Base-by-base conservation (phyloP, 2,113 vertebrate genomes). In the Ictidomys tridecemlineatus region DNA sequence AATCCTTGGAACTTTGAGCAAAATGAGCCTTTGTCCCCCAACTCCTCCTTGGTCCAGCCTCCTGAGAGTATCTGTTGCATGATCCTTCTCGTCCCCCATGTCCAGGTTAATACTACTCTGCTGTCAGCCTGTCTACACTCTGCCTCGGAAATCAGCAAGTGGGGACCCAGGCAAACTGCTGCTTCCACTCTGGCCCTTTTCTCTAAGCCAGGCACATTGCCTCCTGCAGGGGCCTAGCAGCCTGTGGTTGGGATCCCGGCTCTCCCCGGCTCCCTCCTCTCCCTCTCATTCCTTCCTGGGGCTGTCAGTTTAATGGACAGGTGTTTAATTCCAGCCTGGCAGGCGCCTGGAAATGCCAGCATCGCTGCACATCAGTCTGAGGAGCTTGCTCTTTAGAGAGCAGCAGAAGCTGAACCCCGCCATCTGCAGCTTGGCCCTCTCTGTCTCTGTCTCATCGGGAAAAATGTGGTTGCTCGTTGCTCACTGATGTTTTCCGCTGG, bases 301-400 rank as follows among this genome's bases (percentile, higher is more conserved):
- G 20, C 87, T 83, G 92, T 61, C 97, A 79, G 1, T 95, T 91
- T 61, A 96, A 97, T 73, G 90, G 83, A 74, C 51, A 79, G 96
- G 58, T 94, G 37, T 96, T 97, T 92, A 89, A 96, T 78, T 94
- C 93, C 94, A 83, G 97, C 32, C 74, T 84, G 4, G 0, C 58
- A 88, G 98, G 97, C 0, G 30, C 80, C 91, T 96, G 58, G 89
- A 96, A 96, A 77, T 95, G 94, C 97, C 98, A 95, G 95, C 92
- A 72, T 73, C 87, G 0, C 78, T 85, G 93, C 67, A 92, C 95
- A 91, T 90, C 97, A 85, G 94, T 65, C 94, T 76, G 67, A 30
- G 88, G 89, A 97, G 42, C 80, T 56, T 90, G 88, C 58, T 97
- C 91, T 80, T 78, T 32, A 83, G 89, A 97, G 95, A 96, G 65